Percentiles rank a stretch among this genome's conserved stretches.
phyloP scores from a whole-genome alignment of 2,113 vertebrate genomes.

The Pelmatolapia mariae region DNA sequence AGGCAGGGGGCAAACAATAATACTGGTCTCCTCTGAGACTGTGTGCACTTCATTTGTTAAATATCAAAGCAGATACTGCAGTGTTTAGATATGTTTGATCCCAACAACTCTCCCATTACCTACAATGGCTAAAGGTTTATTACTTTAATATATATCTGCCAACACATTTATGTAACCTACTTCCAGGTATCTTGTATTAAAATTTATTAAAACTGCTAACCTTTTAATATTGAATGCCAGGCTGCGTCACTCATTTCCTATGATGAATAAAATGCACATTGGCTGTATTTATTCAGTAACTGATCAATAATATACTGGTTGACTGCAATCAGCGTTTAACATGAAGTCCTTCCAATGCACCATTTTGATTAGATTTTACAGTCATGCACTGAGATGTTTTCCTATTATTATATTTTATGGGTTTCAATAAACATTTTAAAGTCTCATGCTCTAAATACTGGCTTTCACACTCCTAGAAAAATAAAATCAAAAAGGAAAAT shows the following conservation, averaged over 20 bases:
- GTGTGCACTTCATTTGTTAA: constrained; percentile 33
- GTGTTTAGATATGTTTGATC: constrained; percentile 37
- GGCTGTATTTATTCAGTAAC: background rate
- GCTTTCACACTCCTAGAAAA: background rate
- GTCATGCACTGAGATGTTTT: constrained; percentile 1
- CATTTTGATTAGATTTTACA: background rate
- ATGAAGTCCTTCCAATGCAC: background rate
- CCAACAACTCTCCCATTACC: constrained; percentile 8
- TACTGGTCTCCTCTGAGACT: constrained; percentile 10
- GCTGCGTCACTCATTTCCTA: background rate
- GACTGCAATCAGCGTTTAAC: background rate
- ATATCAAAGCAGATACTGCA: constrained; percentile 5
- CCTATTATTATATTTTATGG: constrained; percentile 29
- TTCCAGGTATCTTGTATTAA: background rate
- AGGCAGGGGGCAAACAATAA: background rate
- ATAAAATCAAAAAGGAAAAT: constrained; percentile 5
- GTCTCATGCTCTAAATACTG: constrained; percentile 1
- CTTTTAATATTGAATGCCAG: background rate
- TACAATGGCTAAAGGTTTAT: background rate
- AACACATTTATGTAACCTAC: background rate
- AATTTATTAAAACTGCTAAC: background rate
- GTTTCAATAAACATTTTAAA: constrained; percentile 8
- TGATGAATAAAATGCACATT: background rate
- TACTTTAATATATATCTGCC: background rate
- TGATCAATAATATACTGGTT: background rate